These are phyloP conservation scores for Malthinus seriepunctatus DNA, from an alignment of 2,888 invertebrate genomes.

Conservation along the genomic window DNA sequence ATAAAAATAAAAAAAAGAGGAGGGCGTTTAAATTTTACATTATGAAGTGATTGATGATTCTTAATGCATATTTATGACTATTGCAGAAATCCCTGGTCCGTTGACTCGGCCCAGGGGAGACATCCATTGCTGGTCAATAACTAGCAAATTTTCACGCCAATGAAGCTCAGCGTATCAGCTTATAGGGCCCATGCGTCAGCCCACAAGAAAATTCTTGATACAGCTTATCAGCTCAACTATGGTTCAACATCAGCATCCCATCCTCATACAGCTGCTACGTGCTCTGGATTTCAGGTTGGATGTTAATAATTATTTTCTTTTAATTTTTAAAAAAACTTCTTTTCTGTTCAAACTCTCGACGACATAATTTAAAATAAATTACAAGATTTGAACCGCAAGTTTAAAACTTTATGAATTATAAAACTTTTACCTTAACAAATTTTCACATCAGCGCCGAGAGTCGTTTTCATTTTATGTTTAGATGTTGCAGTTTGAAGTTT, in stretches of 20 bases:
- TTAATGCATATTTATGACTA: conserved; percentile 10
- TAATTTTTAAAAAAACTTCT: neutral
- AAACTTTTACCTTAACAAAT: too few relatives aligned
- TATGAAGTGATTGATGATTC: conserved; percentile 5
- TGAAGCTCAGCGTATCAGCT: conserved; percentile 88
- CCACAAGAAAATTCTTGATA: conserved; percentile 83
- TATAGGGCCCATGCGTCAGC: conserved; percentile 88
- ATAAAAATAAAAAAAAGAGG: neutral
- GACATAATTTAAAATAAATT: too few relatives aligned
- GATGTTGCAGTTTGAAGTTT: too few relatives aligned
- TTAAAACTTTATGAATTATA: too few relatives aligned
- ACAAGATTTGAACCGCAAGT: too few relatives aligned
- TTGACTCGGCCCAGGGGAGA: conserved; percentile 28
- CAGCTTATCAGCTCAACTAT: conserved; percentile 76
- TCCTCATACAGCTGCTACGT: conserved; percentile 52
- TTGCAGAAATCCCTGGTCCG: conserved; percentile 33
- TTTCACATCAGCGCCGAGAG: too few relatives aligned
- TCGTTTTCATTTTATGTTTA: too few relatives aligned
- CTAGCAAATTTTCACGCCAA: conserved; percentile 44
- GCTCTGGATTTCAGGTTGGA: conserved; percentile 59
- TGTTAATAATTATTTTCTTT: neutral
- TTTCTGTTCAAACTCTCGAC: too few relatives aligned
- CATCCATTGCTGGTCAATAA: conserved; percentile 28
- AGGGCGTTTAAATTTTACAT: too few relatives aligned
- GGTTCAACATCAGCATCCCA: conserved; percentile 71